Conservation (phyloP, 2,888 invertebrate genomes). For the Saturnia japonica region DNA sequence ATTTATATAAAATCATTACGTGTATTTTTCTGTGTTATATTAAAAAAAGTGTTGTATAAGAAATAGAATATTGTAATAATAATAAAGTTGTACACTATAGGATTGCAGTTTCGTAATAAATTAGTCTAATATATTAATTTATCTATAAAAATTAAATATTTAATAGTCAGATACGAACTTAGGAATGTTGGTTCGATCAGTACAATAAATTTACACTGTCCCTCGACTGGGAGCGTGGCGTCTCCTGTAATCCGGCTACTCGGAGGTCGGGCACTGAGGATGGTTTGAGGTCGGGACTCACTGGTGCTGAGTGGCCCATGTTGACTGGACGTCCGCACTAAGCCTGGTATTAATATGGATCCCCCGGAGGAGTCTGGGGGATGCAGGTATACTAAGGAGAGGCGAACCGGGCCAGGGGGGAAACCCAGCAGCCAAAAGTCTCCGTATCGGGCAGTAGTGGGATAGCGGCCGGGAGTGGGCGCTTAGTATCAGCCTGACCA, state of each 20-base stretch:
- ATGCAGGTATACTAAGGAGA: conserved; percentile 95
- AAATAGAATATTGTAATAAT: not conserved
- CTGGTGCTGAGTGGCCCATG: conserved; percentile 74
- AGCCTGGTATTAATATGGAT: conserved; percentile 99
- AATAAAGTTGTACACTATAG: not conserved
- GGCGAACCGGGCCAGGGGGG: conserved; percentile 99
- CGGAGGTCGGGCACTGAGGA: conserved; percentile 95
- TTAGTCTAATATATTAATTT: not conserved
- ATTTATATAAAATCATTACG: too few relatives aligned
- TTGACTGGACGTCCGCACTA: conserved; percentile 97
- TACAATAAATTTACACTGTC: conserved; percentile 16
- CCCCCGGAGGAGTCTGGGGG: conserved; percentile 89
- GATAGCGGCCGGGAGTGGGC: conserved; percentile 98
- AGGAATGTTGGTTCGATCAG: conserved; percentile 20
- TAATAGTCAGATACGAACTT: conserved; percentile 37
- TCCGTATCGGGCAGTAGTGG: conserved; percentile 99
- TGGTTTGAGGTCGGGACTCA: conserved; percentile 78
- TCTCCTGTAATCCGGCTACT: conserved; percentile 99
- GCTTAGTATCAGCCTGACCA: conserved; percentile 92
- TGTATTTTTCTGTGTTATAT: not conserved
- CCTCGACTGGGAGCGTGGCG: conserved; percentile 95
- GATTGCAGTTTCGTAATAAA: not conserved
- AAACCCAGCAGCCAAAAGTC: conserved; percentile 99
- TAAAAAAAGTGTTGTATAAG: not conserved
- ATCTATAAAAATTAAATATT: not conserved